Evolutionary conservation across 1,140 invertebrate genomes (phyloP), one percentile per base, ranked within the genome.

Genomic region (Drosophila rhopaloa): DNA sequence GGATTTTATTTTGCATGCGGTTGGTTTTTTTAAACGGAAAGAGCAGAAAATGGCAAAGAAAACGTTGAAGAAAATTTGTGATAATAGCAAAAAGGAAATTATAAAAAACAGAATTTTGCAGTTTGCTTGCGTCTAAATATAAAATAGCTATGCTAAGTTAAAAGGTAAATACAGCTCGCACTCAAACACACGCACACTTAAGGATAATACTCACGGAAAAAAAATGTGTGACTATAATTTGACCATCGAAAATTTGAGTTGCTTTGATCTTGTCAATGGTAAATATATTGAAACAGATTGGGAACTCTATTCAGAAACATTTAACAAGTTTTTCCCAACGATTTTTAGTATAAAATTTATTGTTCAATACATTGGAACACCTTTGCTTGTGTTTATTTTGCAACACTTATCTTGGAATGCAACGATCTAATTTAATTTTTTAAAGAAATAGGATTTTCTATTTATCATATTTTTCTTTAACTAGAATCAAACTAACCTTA

Each of bases 11-110:
- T 72, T 73, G 54, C 60, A 79, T 75, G 72, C 72, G 67, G 11
- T 66, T 57, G 29, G 7, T 32, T 50, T 51, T 63, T 63, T 67
- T 68, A 16, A 61, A 74, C 68, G 60, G 62, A 76, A 76, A 74
- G 66, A 78, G 51, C 75, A 83, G 48, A 80, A 71, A 79, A 67
- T 53, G 51, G 63, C 77, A 62, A 83, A 84, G 54, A 77, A 82
- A 72, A 76, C 44, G 62, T 51, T 50, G 37, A 57, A 66, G 54
- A 74, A 53, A 53, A 27, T 46, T 71, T 68, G 66, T 37, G 51
- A 70, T 70, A 60, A 76, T 47, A 66, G 60, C 67, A 65, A 86
- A 84, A 65, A 48, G 53, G 38, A 78, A 82, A 63, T 73, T 38
- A 53, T 53, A 67, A 58, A 40, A 27, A 19, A 40, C 57, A 47